Percentiles rank a stretch among this genome's conserved stretches.
phyloP scores from a whole-genome alignment of 2,888 invertebrate species.

The Epicampocera succincta region DNA sequence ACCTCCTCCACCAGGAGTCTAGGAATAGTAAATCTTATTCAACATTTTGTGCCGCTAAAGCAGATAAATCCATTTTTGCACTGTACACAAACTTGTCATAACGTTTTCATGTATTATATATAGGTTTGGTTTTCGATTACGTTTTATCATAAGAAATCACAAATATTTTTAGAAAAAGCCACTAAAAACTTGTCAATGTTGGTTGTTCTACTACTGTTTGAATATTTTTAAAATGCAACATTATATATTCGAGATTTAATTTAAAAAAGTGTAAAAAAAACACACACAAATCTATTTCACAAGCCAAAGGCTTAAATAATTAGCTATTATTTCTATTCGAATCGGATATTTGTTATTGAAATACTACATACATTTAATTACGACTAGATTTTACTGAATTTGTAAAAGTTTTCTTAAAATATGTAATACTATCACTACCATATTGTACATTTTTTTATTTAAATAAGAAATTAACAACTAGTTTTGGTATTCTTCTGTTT shows the following conservation, averaged over 20 bases:
- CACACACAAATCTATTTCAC: constrained; percentile 11
- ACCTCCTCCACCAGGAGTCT: constrained; percentile 77
- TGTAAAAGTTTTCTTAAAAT: constrained; percentile 25
- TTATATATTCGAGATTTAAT: constrained; percentile 27
- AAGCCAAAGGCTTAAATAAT: constrained; percentile 54
- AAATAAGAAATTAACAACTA: constrained; percentile 31
- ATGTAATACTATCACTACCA: constrained; percentile 1
- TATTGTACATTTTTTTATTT: constrained; percentile 49
- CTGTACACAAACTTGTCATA: constrained; percentile 19
- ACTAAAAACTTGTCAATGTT: constrained; percentile 1
- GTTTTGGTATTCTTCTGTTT: constrained; percentile 37
- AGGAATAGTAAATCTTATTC: constrained; percentile 18
- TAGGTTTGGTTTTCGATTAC: constrained; percentile 16
- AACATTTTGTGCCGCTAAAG: neutral
- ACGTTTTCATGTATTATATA: constrained; percentile 13
- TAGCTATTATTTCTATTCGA: constrained; percentile 39
- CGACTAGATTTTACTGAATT: constrained; percentile 36
- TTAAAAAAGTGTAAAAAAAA: neutral
- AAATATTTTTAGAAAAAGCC: constrained; percentile 19
- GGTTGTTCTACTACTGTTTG: constrained; percentile 23
- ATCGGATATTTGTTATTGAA: constrained; percentile 53
- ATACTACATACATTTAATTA: constrained; percentile 11
- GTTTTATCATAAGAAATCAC: constrained; percentile 20
- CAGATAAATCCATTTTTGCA: constrained; percentile 24
- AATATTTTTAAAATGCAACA: constrained; percentile 19